phyloP scores from a whole-genome alignment of 2,888 invertebrate genomes.

The Scaptomyza cyrtandrae region DNA sequence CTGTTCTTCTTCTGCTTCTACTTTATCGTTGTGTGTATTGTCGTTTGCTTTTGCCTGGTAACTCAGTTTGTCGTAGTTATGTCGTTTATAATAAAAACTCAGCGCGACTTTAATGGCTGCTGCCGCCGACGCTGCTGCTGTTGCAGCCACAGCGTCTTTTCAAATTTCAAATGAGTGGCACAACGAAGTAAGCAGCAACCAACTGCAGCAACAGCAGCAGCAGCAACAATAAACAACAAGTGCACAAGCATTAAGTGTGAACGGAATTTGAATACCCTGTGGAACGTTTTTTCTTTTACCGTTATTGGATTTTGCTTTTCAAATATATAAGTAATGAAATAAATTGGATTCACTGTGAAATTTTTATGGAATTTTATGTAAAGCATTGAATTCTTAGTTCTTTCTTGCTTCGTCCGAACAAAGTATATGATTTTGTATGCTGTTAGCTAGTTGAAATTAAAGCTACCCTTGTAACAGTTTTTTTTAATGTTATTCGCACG shows the following conservation, averaged over 20 bases:
- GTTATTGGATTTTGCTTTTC: too few species aligned
- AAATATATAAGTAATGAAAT: too few species aligned
- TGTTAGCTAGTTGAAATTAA: too few species aligned
- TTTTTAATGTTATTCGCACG: too few species aligned
- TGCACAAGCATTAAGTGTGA: neutral
- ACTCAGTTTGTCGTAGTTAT: conserved; percentile 80
- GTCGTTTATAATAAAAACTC: conserved; percentile 79
- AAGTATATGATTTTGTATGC: too few species aligned
- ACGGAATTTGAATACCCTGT: conserved; percentile 26
- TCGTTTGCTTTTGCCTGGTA: conserved; percentile 56
- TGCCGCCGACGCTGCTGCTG: conserved; percentile 26
- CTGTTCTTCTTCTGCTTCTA: conserved; percentile 16
- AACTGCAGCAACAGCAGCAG: conserved; percentile 47
- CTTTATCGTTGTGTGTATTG: conserved; percentile 27
- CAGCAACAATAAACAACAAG: conserved; percentile 50
- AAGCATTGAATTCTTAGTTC: too few species aligned
- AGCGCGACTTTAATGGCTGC: conserved; percentile 79
- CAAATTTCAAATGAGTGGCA: conserved; percentile 76
- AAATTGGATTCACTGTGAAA: too few species aligned
- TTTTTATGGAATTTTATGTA: too few species aligned
- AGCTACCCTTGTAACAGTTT: too few species aligned
- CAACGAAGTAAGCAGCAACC: conserved; percentile 29
- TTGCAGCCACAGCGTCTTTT: conserved; percentile 65
- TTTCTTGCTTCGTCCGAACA: too few species aligned
- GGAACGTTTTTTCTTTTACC: neutral